Base-by-base conservation (phyloP, 1,140 invertebrate species). In the Drosophila repleta region DNA sequence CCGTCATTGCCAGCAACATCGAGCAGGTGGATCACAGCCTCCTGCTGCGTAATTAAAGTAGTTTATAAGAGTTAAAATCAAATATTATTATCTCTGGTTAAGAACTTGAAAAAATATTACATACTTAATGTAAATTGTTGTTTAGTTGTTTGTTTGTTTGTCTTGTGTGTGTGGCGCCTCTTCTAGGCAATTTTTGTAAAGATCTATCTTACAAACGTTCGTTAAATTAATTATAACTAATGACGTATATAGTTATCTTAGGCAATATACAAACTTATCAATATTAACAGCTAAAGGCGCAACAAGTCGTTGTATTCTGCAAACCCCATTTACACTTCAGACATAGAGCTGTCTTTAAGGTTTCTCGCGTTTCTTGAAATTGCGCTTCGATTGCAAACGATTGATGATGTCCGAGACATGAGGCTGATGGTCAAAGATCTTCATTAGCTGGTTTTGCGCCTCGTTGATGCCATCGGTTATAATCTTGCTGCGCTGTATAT, bases 401-500 rank as follows among this genome's bases (percentile, higher is more conserved):
- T 95, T 96, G 26, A 99, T 94, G 80, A 99, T 97, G 82, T 98
- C 97, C 11, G 95, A 94, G 21, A 98, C 96, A 79, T 96, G 95
- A 32, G 94, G 94, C 91, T 98, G 97, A 91, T 99, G 97, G 76
- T 98, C 96, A 89, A 98, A 96, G 63, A 99, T 96, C 88, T 97
- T 96, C 80, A 97, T 94, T 46, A 99, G 95, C 90, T 97, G 96
- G 41, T 94, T 94, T 76, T 96, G 95, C 0, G 97, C 96, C 92
- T 99, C 98, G 75, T 94, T 93, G 91, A 99, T 96, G 67, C 98
- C 97, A 92, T 99, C 98, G 56, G 96, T 96, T 35, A 98, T 96
- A 45, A 98, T 95, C 93, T 96, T 97, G 91, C 97, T 97, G 48
- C 98, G 94, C 92, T 99, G 98, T 89, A 98, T 96, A 92, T 99